Base-by-base conservation (phyloP, 1,140 invertebrate species). In the Bicyclus anynana region DNA sequence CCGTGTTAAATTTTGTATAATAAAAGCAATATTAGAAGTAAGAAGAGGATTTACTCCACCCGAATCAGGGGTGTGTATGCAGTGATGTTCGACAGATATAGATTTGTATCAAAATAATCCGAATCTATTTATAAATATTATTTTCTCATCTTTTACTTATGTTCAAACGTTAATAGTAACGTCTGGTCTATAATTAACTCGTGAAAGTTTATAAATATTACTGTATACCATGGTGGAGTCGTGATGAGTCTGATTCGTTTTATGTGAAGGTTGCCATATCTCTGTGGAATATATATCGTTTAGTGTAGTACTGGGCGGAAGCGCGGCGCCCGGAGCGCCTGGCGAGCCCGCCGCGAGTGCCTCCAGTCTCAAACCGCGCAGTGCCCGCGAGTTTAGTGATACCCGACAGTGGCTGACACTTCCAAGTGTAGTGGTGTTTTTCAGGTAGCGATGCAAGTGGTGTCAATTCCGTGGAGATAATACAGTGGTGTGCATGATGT, bases 51-150 rank as follows among this genome's bases (percentile, higher is more conserved):
- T 68, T 59, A 69, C 69, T 77, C 76, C 81, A 84, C 87, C 83
- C 81, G 72, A 84, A 68, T 76, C 74, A 80, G 77, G 85, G 85
- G 87, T 89, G 87, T 87, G 87, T 89, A 86, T 87, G 74, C 71
- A 84, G 77, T 85, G 81, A 77, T 79, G 80, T 69, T 69, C 57
- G 77, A 80, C 82, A 74, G 71, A 84, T 85, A 78, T 84, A 88
- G 81, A 86, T 82, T 87, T 84, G 85, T 85, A 86, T 86, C 81
- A 88, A 89, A 87, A 89, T 89, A 89, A 85, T 88, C 79, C 71
- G 63, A 84, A 86, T 82, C 85, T 89, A 89, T 89, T 89, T 89
- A 89, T 89, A 89, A 89, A 89, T 89, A 89, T 86, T 89, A 89
- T 88, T 89, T 87, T 88, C 81, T 80, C 76, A 81, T 80, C 84